Evolutionary conservation across 2,888 invertebrate genomes (phyloP).

Genomic region (Meta bourneti): DNA sequence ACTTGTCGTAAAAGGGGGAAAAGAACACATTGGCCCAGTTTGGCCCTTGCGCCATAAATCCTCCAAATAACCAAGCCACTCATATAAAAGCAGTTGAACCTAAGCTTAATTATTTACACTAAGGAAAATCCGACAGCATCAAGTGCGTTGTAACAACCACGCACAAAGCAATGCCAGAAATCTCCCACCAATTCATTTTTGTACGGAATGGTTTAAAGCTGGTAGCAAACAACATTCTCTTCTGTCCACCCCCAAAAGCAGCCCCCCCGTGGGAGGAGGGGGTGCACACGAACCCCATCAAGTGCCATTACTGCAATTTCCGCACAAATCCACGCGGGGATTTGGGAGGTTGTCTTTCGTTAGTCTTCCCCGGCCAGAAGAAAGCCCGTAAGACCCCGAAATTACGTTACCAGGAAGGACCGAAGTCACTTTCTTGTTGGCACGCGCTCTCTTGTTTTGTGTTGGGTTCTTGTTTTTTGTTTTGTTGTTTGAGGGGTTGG

Average conservation of each 20-base stretch:
- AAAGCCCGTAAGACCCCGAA: slow-evolving; percentile 9
- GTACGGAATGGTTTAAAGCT: neutral
- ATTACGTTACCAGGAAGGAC: slow-evolving; percentile 25
- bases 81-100: neutral
- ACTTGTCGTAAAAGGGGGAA: too few species aligned
- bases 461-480: neutral
- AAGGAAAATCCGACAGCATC: neutral
- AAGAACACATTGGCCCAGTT: too few species aligned
- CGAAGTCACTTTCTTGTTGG: slow-evolving; percentile 23
- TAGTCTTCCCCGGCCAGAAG: slow-evolving; percentile 14
- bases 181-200: neutral
- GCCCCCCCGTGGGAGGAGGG: neutral
- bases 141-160: neutral
- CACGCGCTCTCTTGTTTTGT: slow-evolving; percentile 4
- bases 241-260: neutral
- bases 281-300: slow-evolving; percentile 36
- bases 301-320: slow-evolving; percentile 70
- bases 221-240: slow-evolving; percentile 33
- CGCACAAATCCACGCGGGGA: slow-evolving; percentile 57
- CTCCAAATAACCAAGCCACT: too few species aligned
- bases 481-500: neutral
- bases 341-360: slow-evolving; percentile 51
- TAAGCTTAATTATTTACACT: too few species aligned
- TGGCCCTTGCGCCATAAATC: too few species aligned
- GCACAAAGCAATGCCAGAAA: neutral